phyloP scores from a whole-genome alignment of 2,888 invertebrate genomes.

The Drosophila seclusa region DNA sequence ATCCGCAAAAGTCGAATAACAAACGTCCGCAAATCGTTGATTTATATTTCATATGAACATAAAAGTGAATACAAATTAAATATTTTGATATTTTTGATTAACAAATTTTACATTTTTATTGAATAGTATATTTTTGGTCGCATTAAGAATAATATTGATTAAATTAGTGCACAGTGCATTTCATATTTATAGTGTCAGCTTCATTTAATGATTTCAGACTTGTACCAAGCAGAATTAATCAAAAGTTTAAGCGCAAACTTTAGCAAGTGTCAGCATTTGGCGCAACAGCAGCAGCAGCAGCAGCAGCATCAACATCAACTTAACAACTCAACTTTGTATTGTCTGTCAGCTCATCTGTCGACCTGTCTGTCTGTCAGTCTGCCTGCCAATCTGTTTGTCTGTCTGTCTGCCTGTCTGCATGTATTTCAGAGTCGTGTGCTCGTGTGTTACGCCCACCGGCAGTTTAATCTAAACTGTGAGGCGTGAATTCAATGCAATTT shows the following conservation, averaged over 20 bases:
- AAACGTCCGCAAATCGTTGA: background rate
- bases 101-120: background rate
- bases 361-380: background rate
- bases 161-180: background rate
- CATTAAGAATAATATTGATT: background rate
- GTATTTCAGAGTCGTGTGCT: constrained; percentile 62
- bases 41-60: background rate
- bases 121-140: background rate
- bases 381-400: constrained; percentile 2
- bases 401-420: constrained; percentile 23
- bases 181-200: background rate
- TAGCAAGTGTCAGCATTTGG: constrained; percentile 41
- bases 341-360: background rate
- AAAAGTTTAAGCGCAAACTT: background rate
- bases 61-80: background rate
- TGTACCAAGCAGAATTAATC: background rate
- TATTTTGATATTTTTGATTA: background rate
- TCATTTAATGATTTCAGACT: background rate
- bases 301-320: constrained; percentile 5
- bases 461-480: constrained; percentile 63
- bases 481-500: constrained; percentile 37
- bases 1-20: background rate
- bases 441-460: constrained; percentile 70
- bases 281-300: constrained; percentile 2
- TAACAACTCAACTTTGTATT: constrained; percentile 40